Evolutionary conservation across 1,140 invertebrate genomes (phyloP).

Genomic region (Hylaeus volcanicus): DNA sequence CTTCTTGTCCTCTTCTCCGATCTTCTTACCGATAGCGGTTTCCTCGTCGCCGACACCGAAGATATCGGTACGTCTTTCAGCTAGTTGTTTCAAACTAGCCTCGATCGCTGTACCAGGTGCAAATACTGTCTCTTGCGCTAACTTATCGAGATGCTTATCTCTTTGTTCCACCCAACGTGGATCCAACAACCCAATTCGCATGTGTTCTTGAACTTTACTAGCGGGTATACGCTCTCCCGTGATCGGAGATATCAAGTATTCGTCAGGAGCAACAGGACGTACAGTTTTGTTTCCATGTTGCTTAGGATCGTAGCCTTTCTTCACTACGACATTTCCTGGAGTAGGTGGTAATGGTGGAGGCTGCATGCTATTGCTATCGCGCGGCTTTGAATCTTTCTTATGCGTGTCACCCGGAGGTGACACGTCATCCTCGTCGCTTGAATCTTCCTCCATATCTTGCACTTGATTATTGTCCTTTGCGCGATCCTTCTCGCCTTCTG

Average conservation of each 20-base stretch:
- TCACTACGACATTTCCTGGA: conserved; percentile 97
- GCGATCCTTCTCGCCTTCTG: conserved; percentile 82
- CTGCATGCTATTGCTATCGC: conserved; percentile 77
- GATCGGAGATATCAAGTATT: conserved; percentile 98
- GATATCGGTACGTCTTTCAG: conserved; percentile 99
- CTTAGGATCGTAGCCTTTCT: conserved; percentile 98
- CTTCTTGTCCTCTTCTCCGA: conserved; percentile 95
- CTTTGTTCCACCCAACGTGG: conserved; percentile 98
- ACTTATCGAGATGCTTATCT: conserved; percentile 92
- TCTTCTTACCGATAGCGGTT: conserved; percentile 99
- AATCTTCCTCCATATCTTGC: conserved; percentile 95
- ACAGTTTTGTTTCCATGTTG: conserved; percentile 83
- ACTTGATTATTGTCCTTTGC: conserved; percentile 85
- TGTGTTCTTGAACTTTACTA: conserved; percentile 98
- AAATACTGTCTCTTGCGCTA: conserved; percentile 92
- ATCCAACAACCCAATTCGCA: conserved; percentile 98
- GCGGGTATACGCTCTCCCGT: conserved; percentile 98
- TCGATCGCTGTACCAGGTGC: conserved; percentile 95
- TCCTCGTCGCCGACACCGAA: conserved; percentile 99
- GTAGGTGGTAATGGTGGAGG: conserved; percentile 90
- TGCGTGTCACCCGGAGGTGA: conserved; percentile 74
- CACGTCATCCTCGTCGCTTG: conserved; percentile 87
- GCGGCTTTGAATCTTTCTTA: conserved; percentile 79
- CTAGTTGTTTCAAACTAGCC: conserved; percentile 96
- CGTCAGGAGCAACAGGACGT: conserved; percentile 86